Evolutionary conservation across 2,797 vertebrate genomes (phyloP).

Genomic region (Trachops cirrhosus): DNA sequence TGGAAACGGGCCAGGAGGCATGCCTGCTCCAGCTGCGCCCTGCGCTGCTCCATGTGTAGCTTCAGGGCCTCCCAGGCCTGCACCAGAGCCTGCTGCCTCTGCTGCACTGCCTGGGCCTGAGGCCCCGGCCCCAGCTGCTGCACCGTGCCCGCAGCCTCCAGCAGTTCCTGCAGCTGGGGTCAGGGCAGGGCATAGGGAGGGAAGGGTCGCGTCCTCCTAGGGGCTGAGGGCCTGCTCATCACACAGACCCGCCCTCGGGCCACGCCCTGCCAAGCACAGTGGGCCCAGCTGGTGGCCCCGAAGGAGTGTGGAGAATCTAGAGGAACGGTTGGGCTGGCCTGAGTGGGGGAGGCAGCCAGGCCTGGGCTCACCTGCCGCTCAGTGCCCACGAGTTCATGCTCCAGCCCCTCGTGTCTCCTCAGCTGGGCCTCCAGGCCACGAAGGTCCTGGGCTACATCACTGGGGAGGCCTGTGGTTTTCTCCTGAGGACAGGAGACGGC

Average conservation of each 20-base stretch:
- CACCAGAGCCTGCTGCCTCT: conserved; percentile 85
- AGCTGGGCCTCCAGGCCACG: conserved; percentile 87
- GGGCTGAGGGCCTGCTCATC: not conserved
- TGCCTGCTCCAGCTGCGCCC: conserved; percentile 82
- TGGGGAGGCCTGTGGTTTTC: conserved; percentile 88
- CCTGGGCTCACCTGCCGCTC: conserved; percentile 86
- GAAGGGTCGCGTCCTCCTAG: not conserved
- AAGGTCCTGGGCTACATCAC: conserved; percentile 88
- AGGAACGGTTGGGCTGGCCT: not conserved
- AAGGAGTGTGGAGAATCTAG: not conserved
- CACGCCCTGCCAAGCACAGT: not conserved
- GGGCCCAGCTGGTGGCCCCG: not conserved
- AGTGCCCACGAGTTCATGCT: conserved; percentile 84
- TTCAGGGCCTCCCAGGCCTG: conserved; percentile 88
- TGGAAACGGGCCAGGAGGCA: conserved; percentile 85
- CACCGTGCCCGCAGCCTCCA: conserved; percentile 80
- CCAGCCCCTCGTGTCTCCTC: conserved; percentile 87
- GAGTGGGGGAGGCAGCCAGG: not conserved
- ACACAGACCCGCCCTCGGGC: not conserved
- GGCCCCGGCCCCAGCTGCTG: conserved; percentile 78
- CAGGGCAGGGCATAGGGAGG: fast-evolving
- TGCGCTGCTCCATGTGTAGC: conserved; percentile 80
- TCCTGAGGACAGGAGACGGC: conserved; percentile 81
- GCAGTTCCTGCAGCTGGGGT: conserved; percentile 88
- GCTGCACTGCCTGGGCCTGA: conserved; percentile 80